Evolutionary conservation across 1,140 invertebrate species (phyloP), one percentile per base, ranked within the genome.

Genomic region (Drosophila bocki): DNA sequence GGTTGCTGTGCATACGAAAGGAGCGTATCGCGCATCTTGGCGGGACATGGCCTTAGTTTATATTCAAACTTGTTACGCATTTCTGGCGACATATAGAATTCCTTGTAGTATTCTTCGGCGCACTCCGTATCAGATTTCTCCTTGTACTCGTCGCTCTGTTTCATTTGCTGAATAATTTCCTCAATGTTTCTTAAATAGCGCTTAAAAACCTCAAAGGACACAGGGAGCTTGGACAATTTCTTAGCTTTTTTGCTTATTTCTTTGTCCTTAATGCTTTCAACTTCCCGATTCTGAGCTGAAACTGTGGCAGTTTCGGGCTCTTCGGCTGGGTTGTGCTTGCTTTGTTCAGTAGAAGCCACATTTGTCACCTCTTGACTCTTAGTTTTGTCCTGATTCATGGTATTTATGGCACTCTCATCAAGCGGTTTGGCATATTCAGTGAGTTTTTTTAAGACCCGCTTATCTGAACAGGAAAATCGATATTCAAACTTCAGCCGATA

Each of bases 11-110:
- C 9, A 39, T 51, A 61, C 6, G 19, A 29, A n/a, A 69, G 53
- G 0, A 79, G 17, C 19, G 41, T 45, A 5, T 47, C 17, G 3
- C 61, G 50, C 5, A 67, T 32, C 7, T 29, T 58, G 1, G 15
- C 45, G 4, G 79, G 80, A 42, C 80, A 82, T 7, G 79, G 53
- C 15, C 19, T 82, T 0, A 82, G 8, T 12, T 41, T 7, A 7
- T 15, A 68, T 15, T n/a, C 13, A 9, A 67, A 82, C 15, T 41
- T 53, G 6, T 63, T 29, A 1, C 79, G 80, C 56, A 82, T 63
- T 15, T 47, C 19, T 13, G 47, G 29, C 1, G 41, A 19, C 1
- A 17, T 47, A 33, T 78, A 82, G 17, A 82, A 82, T 1, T 37
- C 44, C 11, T 29, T 42, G 29, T 51, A 82, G 37, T 78, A 82